phyloP scores from a whole-genome alignment of 2,797 vertebrate genomes.

The Pantherophis vulpinus region DNA sequence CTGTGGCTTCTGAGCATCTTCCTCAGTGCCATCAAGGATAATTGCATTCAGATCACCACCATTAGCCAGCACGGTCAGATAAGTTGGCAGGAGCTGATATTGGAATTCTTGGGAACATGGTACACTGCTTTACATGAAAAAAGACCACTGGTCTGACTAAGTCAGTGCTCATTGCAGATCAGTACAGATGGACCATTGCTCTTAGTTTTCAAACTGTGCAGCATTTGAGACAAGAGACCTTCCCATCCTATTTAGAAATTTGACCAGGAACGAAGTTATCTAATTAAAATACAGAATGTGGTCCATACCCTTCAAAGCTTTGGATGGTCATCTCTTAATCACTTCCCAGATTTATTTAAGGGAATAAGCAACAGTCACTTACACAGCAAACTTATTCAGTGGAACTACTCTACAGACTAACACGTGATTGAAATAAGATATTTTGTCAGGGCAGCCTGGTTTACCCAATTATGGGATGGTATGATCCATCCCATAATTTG shows the following conservation, averaged over 20 bases:
- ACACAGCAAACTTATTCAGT: background rate
- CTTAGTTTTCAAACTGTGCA: background rate
- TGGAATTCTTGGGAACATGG: background rate
- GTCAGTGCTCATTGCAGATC: background rate
- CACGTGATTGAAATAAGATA: background rate
- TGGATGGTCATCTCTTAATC: background rate
- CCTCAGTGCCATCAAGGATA: background rate
- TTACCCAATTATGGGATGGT: too few relatives aligned
- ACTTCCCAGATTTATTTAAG: background rate
- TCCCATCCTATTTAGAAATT: background rate
- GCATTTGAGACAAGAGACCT: background rate
- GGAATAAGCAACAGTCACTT: background rate
- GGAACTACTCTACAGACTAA: background rate
- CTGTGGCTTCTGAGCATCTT: background rate
- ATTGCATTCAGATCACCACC: background rate
- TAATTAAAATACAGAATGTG: background rate
- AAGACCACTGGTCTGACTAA: background rate
- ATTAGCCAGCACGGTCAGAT: background rate
- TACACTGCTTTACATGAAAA: background rate
- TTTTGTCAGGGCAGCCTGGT: too few relatives aligned
- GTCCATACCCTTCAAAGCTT: background rate
- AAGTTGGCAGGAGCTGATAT: background rate
- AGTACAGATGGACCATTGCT: background rate
- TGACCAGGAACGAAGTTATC: background rate
- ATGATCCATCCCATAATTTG: too few relatives aligned